Evolutionary conservation across 2,113 vertebrate genomes (phyloP).

Genomic region (Neolamprologus toae): DNA sequence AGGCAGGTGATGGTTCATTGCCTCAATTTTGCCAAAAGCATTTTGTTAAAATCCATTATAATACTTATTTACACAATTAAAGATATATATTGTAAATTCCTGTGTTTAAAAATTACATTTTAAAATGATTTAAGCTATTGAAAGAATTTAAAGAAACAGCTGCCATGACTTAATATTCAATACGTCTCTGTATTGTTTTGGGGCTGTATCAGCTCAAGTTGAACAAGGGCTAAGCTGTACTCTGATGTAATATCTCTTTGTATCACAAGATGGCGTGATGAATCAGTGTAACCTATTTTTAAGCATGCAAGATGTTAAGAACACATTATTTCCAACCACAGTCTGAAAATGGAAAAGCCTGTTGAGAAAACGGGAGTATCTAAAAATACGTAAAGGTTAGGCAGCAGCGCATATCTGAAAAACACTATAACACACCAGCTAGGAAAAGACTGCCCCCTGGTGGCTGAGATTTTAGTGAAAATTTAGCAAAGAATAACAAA

Average conservation of each 20-base stretch:
- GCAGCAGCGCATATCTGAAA: not conserved
- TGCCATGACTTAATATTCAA: not conserved
- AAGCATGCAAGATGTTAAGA: not conserved
- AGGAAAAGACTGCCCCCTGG: not conserved
- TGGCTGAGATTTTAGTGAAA: not conserved
- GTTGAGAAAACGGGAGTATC: not conserved
- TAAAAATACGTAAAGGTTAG: not conserved
- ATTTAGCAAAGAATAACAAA: not conserved
- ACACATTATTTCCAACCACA: not conserved
- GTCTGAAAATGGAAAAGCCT: not conserved
- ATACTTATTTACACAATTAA: not conserved
- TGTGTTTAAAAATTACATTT: not conserved
- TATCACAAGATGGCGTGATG: not conserved
- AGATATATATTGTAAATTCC: not conserved
- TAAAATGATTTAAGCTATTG: not conserved
- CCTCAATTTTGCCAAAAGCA: not conserved
- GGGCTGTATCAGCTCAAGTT: not conserved
- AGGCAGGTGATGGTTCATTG: not conserved
- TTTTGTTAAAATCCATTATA: not conserved
- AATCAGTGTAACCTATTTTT: not conserved
- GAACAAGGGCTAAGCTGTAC: not conserved
- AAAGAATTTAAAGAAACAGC: not conserved
- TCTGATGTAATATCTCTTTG: not conserved
- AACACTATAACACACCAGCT: not conserved
- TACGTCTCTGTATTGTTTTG: not conserved